Conservation (phyloP, 1,140 invertebrate species). For the Musca domestica region DNA sequence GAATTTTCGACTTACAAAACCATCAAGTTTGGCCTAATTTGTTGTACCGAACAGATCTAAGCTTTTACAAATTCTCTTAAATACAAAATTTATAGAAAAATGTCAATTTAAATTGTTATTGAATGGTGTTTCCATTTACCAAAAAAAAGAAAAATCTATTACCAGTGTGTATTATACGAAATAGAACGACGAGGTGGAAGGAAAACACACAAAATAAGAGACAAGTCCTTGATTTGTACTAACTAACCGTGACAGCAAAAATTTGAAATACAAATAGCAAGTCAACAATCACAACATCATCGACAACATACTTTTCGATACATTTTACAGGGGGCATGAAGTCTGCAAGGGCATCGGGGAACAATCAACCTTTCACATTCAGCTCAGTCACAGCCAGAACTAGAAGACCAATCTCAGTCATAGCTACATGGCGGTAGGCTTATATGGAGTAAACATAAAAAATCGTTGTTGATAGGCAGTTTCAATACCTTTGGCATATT, state of each 20-base stretch:
- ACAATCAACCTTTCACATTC: no score
- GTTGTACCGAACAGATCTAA: no score
- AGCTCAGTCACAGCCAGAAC: conserved; percentile 12
- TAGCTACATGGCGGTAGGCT: background rate
- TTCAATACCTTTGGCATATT: background rate
- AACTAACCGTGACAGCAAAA: conserved; percentile 1
- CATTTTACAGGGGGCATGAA: conserved; percentile 5
- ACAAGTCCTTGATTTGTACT: conserved; percentile 16
- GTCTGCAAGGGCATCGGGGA: conserved; percentile 29
- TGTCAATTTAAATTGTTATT: no score
- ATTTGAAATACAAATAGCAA: background rate
- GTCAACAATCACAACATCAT: conserved; percentile 15
- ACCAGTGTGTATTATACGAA: no score
- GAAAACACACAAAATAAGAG: no score
- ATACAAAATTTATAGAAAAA: no score
- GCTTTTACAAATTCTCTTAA: no score
- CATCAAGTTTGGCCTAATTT: no score
- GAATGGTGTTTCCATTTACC: no score
- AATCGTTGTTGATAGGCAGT: conserved; percentile 1
- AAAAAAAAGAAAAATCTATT: no score
- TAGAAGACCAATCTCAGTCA: background rate
- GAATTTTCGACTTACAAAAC: no score
- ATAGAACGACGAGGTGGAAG: no score
- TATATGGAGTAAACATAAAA: background rate
- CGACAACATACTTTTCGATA: conserved; percentile 40